Evolutionary conservation across 2,797 vertebrate species (phyloP), one percentile per base, ranked within the genome.

Genomic region (Decapterus maruadsi): DNA sequence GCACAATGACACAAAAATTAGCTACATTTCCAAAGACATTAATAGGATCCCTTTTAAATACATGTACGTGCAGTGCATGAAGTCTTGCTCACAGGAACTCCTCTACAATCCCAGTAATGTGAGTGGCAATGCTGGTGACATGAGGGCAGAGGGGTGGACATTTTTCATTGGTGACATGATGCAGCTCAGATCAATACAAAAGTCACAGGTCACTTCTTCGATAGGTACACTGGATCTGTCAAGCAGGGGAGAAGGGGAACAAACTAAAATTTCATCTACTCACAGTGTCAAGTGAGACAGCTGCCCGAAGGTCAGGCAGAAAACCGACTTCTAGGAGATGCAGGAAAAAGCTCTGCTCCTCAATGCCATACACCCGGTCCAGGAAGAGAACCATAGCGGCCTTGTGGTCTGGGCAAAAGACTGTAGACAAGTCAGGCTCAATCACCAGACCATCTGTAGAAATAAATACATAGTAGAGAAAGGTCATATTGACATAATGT

Each of bases 331-430:
- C 95, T 31, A 99, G 92, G 22, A 99, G 95, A 58, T 95, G 95
- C n/a, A 99, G 93, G 75, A 99, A 95, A 84, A 98, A 97, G 80
- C 91, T 91, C 84, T 97, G 96, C 72, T 95, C 92, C 87, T 98
- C 95, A 62, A 99, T 92, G 74, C 97, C 96, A 80, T 99, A 99
- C 87, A 99, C 98, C 56, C 98, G 95, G 92, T 99, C 97, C 94
- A 99, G 95, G 94, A 99, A 99, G 78, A 99, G 95, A 91, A 99
- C 96, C 97, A 98, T 98, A 67, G 98, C 96, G 86, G 98, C 97
- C 89, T 99, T 99, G 94, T 99, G 98, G 94, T 99, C 97, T 61
- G 98, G 98, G 91, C 96, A 98, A 94, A 99, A 98, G 72, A 96
- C 95, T 22, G 94, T 96, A 63, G 96, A 96, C 91, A 98, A 95